Evolutionary conservation across 2,797 vertebrate genomes (phyloP).

Genomic region (Hypotaenidia philippensis): DNA sequence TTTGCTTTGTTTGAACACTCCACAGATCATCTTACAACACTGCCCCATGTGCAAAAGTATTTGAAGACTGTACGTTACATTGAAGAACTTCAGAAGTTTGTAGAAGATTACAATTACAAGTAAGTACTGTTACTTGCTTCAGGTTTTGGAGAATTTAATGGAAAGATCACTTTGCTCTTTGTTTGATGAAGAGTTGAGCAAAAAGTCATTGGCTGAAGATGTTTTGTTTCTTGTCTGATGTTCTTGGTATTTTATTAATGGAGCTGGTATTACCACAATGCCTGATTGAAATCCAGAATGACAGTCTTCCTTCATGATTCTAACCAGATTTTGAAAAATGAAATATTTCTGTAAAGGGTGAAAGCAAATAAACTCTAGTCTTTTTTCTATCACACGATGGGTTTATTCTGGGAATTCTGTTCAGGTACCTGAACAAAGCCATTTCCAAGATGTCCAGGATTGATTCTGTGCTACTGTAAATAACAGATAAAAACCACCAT

Average conservation of each 20-base stretch:
- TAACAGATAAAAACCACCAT: not conserved
- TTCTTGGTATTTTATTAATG: not conserved
- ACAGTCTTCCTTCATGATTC: not conserved
- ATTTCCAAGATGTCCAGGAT: not conserved
- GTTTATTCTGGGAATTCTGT: not conserved
- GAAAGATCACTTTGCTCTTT: not conserved
- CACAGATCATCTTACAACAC: slow-evolving; percentile 89
- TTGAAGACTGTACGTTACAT: slow-evolving; percentile 95
- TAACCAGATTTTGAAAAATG: not conserved
- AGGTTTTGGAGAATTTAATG: not conserved
- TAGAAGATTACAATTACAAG: slow-evolving; percentile 97
- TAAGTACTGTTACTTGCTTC: slow-evolving; percentile 76
- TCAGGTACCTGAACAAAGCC: not conserved
- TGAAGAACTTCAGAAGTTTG: slow-evolving; percentile 96
- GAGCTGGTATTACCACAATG: not conserved
- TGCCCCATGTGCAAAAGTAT: slow-evolving; percentile 95
- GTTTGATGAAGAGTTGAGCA: not conserved
- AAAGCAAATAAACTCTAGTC: not conserved
- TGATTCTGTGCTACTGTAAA: not conserved
- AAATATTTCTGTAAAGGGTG: not conserved
- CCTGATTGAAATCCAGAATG: slow-evolving; percentile 14
- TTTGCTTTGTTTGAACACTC: not conserved
- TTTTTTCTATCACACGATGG: not conserved
- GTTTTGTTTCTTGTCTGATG: not conserved
- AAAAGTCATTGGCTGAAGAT: not conserved